Evolutionary conservation across 1,140 invertebrate genomes (phyloP).

Genomic region (Drosophila ficusphila): DNA sequence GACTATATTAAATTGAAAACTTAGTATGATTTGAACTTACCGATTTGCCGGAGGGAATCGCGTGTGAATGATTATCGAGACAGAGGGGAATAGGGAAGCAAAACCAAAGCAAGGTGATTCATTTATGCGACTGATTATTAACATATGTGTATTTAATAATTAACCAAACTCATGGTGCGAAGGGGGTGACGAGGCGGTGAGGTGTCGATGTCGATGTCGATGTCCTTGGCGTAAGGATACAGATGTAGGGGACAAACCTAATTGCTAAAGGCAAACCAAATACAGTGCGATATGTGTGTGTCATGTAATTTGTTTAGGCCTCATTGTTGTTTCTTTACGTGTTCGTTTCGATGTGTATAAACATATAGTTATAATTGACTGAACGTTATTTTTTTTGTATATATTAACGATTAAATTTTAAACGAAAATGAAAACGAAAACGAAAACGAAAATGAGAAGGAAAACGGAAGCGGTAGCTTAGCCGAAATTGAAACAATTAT

Average conservation of each 20-base stretch:
- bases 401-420: conserved; percentile 73
- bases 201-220: conserved; percentile 19
- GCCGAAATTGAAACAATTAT: conserved; percentile 26
- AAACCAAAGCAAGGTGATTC: conserved; percentile 73
- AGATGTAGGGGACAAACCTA: conserved; percentile 33
- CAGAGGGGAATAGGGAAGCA: conserved; percentile 20
- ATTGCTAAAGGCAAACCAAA: conserved; percentile 5
- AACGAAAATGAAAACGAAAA: conserved; percentile 33
- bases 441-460: conserved; percentile 9
- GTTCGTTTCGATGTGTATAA: conserved; percentile 29
- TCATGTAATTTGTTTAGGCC: conserved; percentile 37
- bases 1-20: not conserved
- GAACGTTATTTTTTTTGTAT: conserved; percentile 75
- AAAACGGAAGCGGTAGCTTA: conserved; percentile 16
- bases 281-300: not conserved
- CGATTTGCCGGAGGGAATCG: not conserved
- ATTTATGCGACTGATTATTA: conserved; percentile 83
- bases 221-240: conserved; percentile 34
- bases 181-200: conserved; percentile 12
- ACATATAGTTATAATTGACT: conserved; percentile 74
- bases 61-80: conserved; percentile 12
- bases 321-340: conserved; percentile 50
- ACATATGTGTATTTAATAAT: conserved; percentile 70
- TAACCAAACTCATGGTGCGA: conserved; percentile 37
- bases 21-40: not conserved